Percentiles rank a stretch among this genome's conserved stretches.
Evolutionary conservation across 2,113 vertebrate genomes (phyloP).

Genomic region (Ctenomys sociabilis): DNA sequence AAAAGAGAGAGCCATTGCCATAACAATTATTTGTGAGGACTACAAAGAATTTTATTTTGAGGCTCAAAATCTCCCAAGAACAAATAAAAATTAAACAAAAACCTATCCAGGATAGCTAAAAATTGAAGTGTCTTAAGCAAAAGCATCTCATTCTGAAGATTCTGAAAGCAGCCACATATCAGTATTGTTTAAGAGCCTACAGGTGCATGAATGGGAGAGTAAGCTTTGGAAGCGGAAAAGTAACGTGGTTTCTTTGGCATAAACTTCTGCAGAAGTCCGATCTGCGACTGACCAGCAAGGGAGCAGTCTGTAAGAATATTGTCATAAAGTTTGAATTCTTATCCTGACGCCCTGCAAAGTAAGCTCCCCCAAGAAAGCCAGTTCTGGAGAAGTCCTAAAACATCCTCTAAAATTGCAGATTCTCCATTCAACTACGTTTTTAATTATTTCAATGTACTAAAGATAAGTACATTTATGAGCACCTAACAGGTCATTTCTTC

Average conservation of each 20-base stretch:
- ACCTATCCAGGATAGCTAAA: neutral
- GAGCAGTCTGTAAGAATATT: neutral
- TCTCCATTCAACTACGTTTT: neutral
- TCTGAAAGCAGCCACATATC: neutral
- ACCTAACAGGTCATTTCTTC: neutral
- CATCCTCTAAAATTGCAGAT: neutral
- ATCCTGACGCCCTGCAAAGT: neutral
- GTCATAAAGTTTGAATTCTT: constrained; percentile 6
- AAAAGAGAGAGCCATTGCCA: neutral
- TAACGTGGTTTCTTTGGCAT: neutral
- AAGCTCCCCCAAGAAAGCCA: neutral
- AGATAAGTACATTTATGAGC: neutral
- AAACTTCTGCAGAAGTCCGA: neutral
- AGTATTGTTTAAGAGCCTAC: neutral
- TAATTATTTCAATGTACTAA: neutral
- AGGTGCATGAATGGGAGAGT: neutral
- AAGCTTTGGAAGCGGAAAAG: neutral
- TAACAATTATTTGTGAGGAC: neutral
- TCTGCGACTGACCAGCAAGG: neutral
- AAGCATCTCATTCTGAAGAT: neutral
- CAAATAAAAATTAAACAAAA: constrained; percentile 11
- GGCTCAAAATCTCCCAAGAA: neutral
- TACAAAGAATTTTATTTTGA: constrained; percentile 28
- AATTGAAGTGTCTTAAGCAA: neutral
- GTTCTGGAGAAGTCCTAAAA: neutral